A percentile compares a stretch with the other conserved stretches of the same genome.
Conservation (phyloP, 2,113 vertebrate genomes). For the Gambusia holbrooki region DNA sequence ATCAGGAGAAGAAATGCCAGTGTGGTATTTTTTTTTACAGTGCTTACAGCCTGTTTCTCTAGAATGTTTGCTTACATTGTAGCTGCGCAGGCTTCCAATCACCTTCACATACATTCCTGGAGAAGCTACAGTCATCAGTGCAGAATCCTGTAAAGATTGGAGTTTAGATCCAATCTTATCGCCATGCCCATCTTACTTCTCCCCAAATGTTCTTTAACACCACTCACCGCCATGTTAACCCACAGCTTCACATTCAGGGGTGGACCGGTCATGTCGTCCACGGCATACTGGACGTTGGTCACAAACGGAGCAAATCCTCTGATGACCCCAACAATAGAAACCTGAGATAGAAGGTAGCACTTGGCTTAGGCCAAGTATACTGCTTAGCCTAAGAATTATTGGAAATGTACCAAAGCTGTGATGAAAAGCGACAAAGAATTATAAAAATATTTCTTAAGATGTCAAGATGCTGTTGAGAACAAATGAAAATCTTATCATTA, state of each 20-base stretch:
- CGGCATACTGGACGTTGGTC: constrained; percentile 84
- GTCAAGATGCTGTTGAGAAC: too few species aligned
- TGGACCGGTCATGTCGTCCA: constrained; percentile 91
- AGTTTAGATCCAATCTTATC: not conserved
- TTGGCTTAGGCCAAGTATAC: not conserved
- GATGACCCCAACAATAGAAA: constrained; percentile 85
- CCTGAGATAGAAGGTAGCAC: constrained; percentile 62
- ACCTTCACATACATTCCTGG: constrained; percentile 88
- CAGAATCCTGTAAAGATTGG: constrained; percentile 75
- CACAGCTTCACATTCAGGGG: constrained; percentile 87
- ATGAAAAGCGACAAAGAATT: too few species aligned
- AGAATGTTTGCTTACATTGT: constrained; percentile 73
- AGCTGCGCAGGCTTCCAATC: constrained; percentile 82
- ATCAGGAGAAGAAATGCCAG: not conserved
- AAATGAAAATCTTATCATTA: too few species aligned
- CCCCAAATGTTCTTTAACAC: not conserved
- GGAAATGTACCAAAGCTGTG: too few species aligned
- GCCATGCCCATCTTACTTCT: not conserved
- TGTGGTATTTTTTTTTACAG: not conserved
- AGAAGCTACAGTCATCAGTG: constrained; percentile 61
- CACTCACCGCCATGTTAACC: constrained; percentile 83
- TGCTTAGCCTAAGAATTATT: not conserved
- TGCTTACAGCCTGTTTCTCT: not conserved
- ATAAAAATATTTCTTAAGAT: too few species aligned
- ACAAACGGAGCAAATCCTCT: constrained; percentile 80